A percentile compares a stretch with the other conserved stretches of the same genome.
phyloP scores from a whole-genome alignment of 92 coral and sea anemone species.

The Bergia sp. region DNA sequence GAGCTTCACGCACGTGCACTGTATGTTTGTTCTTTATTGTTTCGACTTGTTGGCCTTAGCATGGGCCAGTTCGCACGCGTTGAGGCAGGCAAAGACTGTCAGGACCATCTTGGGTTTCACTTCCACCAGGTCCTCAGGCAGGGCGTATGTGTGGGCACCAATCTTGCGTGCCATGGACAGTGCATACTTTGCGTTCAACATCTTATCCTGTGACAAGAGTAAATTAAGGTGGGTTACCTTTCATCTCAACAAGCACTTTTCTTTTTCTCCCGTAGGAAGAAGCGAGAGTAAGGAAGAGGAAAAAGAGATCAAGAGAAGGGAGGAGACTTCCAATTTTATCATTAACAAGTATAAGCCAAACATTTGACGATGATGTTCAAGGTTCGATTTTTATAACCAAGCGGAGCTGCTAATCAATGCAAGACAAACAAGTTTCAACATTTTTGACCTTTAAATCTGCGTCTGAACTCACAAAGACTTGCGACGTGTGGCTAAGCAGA shows the following conservation, averaged over 20 bases:
- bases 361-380: no score
- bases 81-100: conserved; percentile 92
- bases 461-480: no score
- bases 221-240: background rate
- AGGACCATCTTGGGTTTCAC: conserved; percentile 96
- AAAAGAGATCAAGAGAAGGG: no score
- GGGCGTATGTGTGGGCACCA: conserved; percentile 92
- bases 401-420: no score
- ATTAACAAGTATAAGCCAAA: no score
- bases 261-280: background rate
- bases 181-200: conserved; percentile 89
- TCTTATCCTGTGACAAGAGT: conserved; percentile 70
- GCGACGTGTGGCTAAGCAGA: no score
- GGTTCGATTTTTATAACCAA: no score
- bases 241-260: background rate
- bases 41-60: conserved; percentile 21
- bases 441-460: no score
- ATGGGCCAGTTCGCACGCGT: conserved; percentile 59
- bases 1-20: background rate
- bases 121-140: conserved; percentile 94
- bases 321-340: no score
- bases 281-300: background rate
- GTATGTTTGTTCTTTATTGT: no score
- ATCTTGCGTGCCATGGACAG: conserved; percentile 88
- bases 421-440: no score